These are phyloP conservation scores for Coenonympha arcania DNA, from an alignment of 2,888 invertebrate genomes.

Conservation along the genomic window DNA sequence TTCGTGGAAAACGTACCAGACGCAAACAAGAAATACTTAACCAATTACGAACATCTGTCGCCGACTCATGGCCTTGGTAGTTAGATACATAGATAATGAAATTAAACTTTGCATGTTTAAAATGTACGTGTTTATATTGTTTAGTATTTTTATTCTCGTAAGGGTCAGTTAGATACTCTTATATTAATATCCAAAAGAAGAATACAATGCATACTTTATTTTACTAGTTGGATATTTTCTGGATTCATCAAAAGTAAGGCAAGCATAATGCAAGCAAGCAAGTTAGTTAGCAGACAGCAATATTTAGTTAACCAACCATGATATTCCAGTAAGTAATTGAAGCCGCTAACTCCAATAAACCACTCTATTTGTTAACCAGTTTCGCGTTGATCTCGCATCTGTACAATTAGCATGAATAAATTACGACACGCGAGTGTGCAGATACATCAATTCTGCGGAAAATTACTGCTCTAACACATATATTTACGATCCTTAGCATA, in stretches of 20 bases:
- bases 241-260: no score
- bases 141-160: no score
- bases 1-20: conserved; percentile 21
- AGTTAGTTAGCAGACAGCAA: no score
- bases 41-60: conserved; percentile 26
- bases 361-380: conserved; percentile 12
- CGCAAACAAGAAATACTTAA: conserved; percentile 22
- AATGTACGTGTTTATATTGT: neutral
- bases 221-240: no score
- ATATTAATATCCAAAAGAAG: no score
- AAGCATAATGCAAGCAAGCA: no score
- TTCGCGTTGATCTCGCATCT: conserved; percentile 10
- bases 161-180: no score
- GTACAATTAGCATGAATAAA: conserved; percentile 18
- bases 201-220: no score
- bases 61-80: conserved; percentile 21
- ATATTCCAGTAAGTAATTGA: neutral
- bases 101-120: neutral
- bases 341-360: conserved; percentile 1
- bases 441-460: conserved; percentile 13
- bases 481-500: conserved; percentile 14
- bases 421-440: conserved; percentile 6
- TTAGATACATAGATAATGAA: conserved; percentile 14
- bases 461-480: conserved; percentile 18
- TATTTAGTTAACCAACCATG: conserved; percentile 1